These are phyloP conservation scores for Lasiommata megera DNA, from an alignment of 2,888 invertebrate species.

Conservation along the genomic window DNA sequence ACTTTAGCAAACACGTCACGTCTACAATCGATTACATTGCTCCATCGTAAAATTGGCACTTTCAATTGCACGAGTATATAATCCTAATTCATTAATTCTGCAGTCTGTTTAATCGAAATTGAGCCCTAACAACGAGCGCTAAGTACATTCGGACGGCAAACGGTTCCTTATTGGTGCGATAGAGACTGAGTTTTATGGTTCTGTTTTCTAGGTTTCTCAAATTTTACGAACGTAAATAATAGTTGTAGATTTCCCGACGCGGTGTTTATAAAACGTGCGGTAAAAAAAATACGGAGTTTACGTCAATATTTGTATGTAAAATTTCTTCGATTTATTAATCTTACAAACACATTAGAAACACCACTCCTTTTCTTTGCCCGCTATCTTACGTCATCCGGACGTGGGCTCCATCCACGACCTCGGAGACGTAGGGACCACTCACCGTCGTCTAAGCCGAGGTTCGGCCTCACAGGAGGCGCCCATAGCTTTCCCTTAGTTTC, in stretches of 20 bases:
- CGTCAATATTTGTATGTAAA: no score
- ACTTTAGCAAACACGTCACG: conserved; percentile 42
- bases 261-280: background rate
- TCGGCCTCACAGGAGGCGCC: no score
- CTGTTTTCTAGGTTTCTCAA: conserved; percentile 14
- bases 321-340: no score
- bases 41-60: conserved; percentile 56
- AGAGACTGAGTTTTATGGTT: conserved; percentile 15
- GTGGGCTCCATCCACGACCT: no score
- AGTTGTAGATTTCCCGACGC: background rate
- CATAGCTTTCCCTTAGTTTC: no score
- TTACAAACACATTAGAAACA: no score
- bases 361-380: no score
- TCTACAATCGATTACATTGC: conserved; percentile 51
- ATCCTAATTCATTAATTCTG: conserved; percentile 19
- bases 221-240: conserved; percentile 15
- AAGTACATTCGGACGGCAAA: background rate
- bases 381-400: no score
- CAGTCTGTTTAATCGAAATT: background rate
- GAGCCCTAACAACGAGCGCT: background rate
- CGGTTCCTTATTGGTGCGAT: background rate
- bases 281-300: background rate
- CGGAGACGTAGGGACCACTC: no score
- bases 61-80: conserved; percentile 46
- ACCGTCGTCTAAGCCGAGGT: no score